Base-by-base conservation (phyloP, 2,888 invertebrate genomes). In the Autographa pulchrina region DNA sequence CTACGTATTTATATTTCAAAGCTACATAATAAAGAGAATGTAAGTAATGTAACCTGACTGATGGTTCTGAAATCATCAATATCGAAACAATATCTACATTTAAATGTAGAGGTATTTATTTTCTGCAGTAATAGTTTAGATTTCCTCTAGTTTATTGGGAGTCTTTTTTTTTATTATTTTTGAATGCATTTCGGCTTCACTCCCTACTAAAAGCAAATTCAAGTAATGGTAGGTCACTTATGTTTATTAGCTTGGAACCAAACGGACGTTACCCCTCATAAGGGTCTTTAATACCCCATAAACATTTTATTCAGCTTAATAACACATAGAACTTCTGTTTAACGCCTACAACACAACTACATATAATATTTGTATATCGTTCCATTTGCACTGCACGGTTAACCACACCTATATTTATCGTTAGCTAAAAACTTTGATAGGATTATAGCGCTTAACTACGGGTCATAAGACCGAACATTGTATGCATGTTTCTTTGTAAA, bases 361-460 rank as follows among this genome's bases (percentile, higher is more conserved):
- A 31, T 76, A 66, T 71, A 72, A 31, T 73, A 75, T 73, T 64
- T 80, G 69, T 80, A 80, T 58, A 80, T 78, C 58, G 75, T 75
- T 64, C 72, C 72, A 81, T 83, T 83, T 83, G 82, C 84, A 70
- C 72, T 63, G 73, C 75, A 84, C 68, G 66, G 78, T 70, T 65
- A 67, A 75, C 81, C 81, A 74, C 72, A 77, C 63, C 59, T 70
- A 78, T 70, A 74, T 60, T 63, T 71, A 69, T 63, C 52, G 63
- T 65, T 78, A 62, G 18, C 31, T 70, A 1, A 48, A 69, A 62
- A 38, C 9, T 35, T 56, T 59, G 16, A 70, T 11, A 62, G 58
- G 59, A 82, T 72, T 78, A 58, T 72, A 35, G 31, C n/a, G 2
- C 72, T 64, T 82, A 78, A 0, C 0, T 0, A 0, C 0, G 0